phyloP scores from a whole-genome alignment of 2,113 vertebrate genomes.

The Dipodomys ordii region DNA sequence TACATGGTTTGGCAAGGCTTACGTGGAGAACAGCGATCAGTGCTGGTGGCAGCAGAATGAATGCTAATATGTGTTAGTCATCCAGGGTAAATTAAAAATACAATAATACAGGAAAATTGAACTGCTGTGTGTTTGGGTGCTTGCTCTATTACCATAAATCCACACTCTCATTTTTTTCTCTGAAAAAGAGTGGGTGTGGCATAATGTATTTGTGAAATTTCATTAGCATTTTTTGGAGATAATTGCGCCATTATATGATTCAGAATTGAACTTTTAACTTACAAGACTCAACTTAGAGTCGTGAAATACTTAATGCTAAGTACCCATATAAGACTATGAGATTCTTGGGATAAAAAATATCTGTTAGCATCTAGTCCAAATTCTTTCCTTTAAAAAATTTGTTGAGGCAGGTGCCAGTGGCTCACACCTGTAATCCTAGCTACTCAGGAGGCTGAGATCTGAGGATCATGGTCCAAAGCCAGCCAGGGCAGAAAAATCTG shows the following conservation, averaged over 20 bases:
- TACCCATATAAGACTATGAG: not conserved
- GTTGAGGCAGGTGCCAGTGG: no score
- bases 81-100: slow-evolving; percentile 74
- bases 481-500: no score
- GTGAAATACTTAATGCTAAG: slow-evolving; percentile 53
- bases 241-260: slow-evolving; percentile 67
- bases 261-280: slow-evolving; percentile 50
- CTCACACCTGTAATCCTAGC: no score
- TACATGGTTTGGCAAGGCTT: slow-evolving; percentile 31
- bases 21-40: slow-evolving; percentile 37
- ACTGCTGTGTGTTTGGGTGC: slow-evolving; percentile 70
- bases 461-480: no score
- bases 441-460: no score
- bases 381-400: not conserved
- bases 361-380: not conserved
- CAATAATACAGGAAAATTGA: slow-evolving; percentile 73
- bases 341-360: not conserved
- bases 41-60: slow-evolving; percentile 52
- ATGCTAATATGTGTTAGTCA: slow-evolving; percentile 67
- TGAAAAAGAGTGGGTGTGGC: slow-evolving; percentile 71
- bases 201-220: slow-evolving; percentile 70
- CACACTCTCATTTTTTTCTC: slow-evolving; percentile 55
- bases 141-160: slow-evolving; percentile 74
- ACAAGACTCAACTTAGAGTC: slow-evolving; percentile 4
- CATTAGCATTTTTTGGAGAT: slow-evolving; percentile 72